These are phyloP conservation scores for Euglossa dilemma DNA, from an alignment of 1,140 invertebrate genomes.

Conservation along the genomic window DNA sequence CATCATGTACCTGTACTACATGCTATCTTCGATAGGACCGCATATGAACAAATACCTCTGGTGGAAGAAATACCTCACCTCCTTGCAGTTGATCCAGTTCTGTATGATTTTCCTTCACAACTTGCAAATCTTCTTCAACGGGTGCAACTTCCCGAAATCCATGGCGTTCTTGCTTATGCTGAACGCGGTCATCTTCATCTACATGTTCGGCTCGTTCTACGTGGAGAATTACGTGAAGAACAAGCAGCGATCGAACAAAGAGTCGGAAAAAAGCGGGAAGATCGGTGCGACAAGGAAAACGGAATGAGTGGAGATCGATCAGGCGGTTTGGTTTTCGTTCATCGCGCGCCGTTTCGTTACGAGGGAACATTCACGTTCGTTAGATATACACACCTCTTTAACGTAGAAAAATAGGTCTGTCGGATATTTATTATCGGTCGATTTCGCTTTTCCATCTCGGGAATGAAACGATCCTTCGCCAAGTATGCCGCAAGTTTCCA, in stretches of 20 bases:
- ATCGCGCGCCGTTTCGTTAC: too few species aligned
- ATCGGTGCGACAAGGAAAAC: neutral
- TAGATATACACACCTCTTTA: neutral
- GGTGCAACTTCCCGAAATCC: slow-evolving; percentile 87
- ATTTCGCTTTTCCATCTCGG: neutral
- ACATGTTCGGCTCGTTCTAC: slow-evolving; percentile 94
- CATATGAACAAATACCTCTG: slow-evolving; percentile 90
- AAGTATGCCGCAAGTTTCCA: too few species aligned
- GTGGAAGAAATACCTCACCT: slow-evolving; percentile 96
- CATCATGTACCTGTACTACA: slow-evolving; percentile 93
- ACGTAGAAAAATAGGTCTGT: neutral
- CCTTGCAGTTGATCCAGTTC: slow-evolving; percentile 94
- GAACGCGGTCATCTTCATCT: slow-evolving; percentile 91
- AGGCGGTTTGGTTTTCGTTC: neutral
- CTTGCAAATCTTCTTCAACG: slow-evolving; percentile 84
- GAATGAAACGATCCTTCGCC: neutral
- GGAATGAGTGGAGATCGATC: neutral
- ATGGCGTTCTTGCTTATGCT: slow-evolving; percentile 87
- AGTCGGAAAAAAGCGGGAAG: slow-evolving; percentile 66
- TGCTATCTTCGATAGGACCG: slow-evolving; percentile 91
- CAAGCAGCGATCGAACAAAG: slow-evolving; percentile 17
- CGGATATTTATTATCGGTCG: neutral
- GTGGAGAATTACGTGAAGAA: slow-evolving; percentile 86
- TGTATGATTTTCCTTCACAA: slow-evolving; percentile 89
- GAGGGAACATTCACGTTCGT: neutral